These are phyloP conservation scores for Mechanitis mazaeus DNA, from an alignment of 2,888 invertebrate species.

Conservation along the genomic window DNA sequence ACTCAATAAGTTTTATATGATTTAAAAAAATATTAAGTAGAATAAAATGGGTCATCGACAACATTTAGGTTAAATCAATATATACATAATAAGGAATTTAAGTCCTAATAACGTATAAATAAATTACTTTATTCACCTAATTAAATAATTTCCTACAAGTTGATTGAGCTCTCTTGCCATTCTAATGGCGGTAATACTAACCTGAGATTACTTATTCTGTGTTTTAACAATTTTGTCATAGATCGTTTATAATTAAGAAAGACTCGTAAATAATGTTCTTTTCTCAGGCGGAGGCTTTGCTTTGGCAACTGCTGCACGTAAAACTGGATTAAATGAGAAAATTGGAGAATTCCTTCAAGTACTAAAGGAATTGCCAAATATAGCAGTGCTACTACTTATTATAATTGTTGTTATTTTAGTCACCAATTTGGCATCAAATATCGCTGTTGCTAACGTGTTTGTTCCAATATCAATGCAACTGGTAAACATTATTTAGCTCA, in stretches of 20 bases:
- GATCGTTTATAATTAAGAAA: no score
- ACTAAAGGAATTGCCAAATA: constrained; percentile 38
- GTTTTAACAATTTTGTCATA: background rate
- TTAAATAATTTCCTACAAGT: no score
- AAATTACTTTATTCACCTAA: no score
- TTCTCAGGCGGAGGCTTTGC: constrained; percentile 55
- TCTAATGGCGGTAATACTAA: no score
- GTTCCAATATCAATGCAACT: constrained; percentile 56
- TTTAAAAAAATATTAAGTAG: no score
- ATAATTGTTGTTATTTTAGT: constrained; percentile 44
- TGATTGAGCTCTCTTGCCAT: no score
- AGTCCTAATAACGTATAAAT: no score
- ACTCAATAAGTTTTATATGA: no score
- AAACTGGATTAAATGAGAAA: constrained; percentile 47
- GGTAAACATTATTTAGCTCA: constrained; percentile 39
- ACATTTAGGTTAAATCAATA: no score
- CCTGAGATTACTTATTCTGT: no score
- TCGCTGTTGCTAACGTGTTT: constrained; percentile 57
- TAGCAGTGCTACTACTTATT: constrained; percentile 39
- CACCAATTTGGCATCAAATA: constrained; percentile 64
- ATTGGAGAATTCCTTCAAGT: constrained; percentile 42
- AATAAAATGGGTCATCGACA: no score
- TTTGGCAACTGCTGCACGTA: constrained; percentile 45
- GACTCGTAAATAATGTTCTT: background rate
- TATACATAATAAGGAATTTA: no score